Evolutionary conservation across 2,113 vertebrate genomes (phyloP), one percentile per base, ranked within the genome.

Genomic region (Muntiacus muntjak): DNA sequence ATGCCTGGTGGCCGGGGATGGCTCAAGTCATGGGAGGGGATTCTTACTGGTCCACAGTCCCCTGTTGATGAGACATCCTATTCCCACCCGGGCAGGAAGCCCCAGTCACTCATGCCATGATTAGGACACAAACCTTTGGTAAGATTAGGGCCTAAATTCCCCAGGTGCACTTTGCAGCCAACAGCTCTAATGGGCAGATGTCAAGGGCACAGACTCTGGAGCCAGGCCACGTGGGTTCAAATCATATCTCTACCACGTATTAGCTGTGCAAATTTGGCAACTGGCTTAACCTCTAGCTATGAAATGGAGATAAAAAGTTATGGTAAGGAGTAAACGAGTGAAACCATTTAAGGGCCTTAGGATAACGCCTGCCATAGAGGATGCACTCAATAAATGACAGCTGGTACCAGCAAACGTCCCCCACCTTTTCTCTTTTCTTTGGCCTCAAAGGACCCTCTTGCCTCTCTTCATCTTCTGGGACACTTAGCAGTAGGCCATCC

Each of bases 1-100:
- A 78, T 25, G 52, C 45, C 33, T 23, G 5, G 60, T 26, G 52
- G 79, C 9, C 58, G 2, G 14, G 28, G 30, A 19, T 26, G 45
- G 55, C 33, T 50, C 2, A 28, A 25, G 26, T n/a, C n/a, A 67
- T 0, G 40, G 10, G 8, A 33, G 26, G 16, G 4, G 17, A 26
- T 36, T 62, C 33, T 82, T 62, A 15, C 4, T 62, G 78, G 5
- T 11, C 21, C 36, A 33, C 9, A 26, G 47, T 28, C 40, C 14
- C 74, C 19, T 19, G 10, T 45, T 45, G 86, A 55, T 43, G 47
- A n/a, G 45, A 40, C 14, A 21, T 47, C 6, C 9, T 6, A 8
- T 71, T 55, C 11, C 36, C 25, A n/a, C 1, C 1, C 1, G 2
- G 40, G 55, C 40, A 50, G 33, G 33, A 58, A 85, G 36, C n/a